Evolutionary conservation across 1,140 invertebrate genomes (phyloP), one percentile per base, ranked within the genome.

Genomic region (Pectinophora gossypiella): DNA sequence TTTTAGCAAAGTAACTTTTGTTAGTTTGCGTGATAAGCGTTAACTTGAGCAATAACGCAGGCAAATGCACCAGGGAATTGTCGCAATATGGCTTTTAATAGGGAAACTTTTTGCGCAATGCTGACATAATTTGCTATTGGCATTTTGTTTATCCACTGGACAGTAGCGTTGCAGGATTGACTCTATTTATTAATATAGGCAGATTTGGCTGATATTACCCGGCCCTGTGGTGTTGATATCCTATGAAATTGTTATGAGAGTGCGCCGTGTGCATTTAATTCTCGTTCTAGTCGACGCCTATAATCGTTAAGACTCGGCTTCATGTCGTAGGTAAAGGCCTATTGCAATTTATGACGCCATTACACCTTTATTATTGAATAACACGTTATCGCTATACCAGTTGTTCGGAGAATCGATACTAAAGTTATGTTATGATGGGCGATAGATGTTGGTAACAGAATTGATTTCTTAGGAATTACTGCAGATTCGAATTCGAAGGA

Each of bases 61-160:
- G 56, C 58, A 64, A n/a, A 61, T 64, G 56, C 56, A 65, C 54
- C 15, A 15, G 27, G 45, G 36, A 35, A 45, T 54, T 54, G 52
- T 54, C 52, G 45, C 52, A 54, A 54, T 59, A 49, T 61, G 44
- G 58, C 54, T 62, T n/a, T 58, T 74, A 68, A 76, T 76, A 72
- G 66, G 61, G 64, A 74, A 77, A 77, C 50, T 77, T 77, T 66
- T 68, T 68, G 61, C 59, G 61, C 56, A 69, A 42, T 64, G 59
- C 55, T 51, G 56, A 56, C 40, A 40, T 15, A 15, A 40, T 40
- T 7, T 15, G 27, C 27, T 32, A 32, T 40, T 12, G 36, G n/a
- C n/a, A n/a, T 40, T 40, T 40, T 9, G 27, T 32, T 32, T 32
- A 32, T 32, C n/a, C n/a, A 12, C 22, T 9, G 27, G n/a, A 32